phyloP scores from a whole-genome alignment of 2,113 vertebrate genomes.

The Neolamprologus brichardi region DNA sequence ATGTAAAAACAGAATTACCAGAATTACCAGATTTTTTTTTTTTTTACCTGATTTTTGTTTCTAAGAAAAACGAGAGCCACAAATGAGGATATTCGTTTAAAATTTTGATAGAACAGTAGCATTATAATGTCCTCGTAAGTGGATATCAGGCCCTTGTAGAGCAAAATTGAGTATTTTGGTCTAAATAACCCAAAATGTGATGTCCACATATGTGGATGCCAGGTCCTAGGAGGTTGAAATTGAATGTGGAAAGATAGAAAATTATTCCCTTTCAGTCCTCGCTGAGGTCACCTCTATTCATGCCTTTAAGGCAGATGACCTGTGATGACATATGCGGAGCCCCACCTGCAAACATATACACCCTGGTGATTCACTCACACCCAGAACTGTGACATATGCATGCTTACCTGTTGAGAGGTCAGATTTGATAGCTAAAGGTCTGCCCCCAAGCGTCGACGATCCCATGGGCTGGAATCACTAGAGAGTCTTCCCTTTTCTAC shows the following conservation, averaged over 20 bases:
- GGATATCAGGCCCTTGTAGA: not conserved
- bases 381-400: not conserved
- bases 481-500: not conserved
- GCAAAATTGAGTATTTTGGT: not conserved
- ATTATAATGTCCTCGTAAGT: not conserved
- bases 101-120: not conserved
- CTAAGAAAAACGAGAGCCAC: not conserved
- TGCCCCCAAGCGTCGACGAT: not conserved
- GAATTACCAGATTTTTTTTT: not conserved
- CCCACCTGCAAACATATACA: not conserved
- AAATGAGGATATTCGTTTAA: not conserved
- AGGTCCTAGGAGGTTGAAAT: not conserved
- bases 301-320: not conserved
- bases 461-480: not conserved
- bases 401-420: not conserved
- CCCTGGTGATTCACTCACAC: not conserved
- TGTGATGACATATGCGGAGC: not conserved
- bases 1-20: not conserved
- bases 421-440: not conserved
- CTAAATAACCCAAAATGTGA: not conserved
- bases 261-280: not conserved
- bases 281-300: not conserved
- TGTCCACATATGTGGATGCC: not conserved
- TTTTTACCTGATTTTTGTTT: not conserved
- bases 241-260: not conserved